Evolutionary conservation across 2,888 invertebrate species (phyloP), one percentile per base, ranked within the genome.

Genomic region (Chymomyza caudatula): DNA sequence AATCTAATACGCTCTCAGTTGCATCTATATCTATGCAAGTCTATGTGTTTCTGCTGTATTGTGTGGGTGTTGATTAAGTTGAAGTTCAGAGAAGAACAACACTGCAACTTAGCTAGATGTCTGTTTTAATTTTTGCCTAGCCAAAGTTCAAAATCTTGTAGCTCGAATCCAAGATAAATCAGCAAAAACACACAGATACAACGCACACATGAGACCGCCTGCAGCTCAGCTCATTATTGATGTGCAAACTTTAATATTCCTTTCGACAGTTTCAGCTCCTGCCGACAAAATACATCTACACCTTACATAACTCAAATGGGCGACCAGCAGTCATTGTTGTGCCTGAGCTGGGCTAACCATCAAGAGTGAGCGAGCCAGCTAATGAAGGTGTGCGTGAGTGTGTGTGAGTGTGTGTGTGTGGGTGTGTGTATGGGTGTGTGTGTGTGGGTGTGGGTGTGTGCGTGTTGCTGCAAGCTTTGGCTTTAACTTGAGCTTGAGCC

Each of bases 191-290:
- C 62, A 67, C 53, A 53, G 20, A 37, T 15, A 42, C 60, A 56
- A 37, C 29, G 11, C 29, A 4, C 44, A 15, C 1, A 44, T 5
- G n/a, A 17, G 51, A 20, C 22, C 51, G 53, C 53, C 49, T 49
- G 59, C 25, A 37, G 49, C 59, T 29, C 59, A 17, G 22, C 67
- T 70, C 74, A 77, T 76, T 73, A 73, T 67, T 58, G 69, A 73
- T 81, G 68, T 67, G 77, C 67, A 53, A 70, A 76, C 76, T 85
- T 82, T 74, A 69, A 74, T 74, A 71, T 69, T 69, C 74, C 65
- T 59, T 57, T 64, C 52, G 44, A 53, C 23, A 63, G 56, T 19
- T 37, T 47, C 20, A 49, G 19, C 20, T 8, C 47, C 6, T n/a
- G 44, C 52, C 52, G 44, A 55, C 47, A 22, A 43, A 53, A 53